Base-by-base conservation (phyloP, 2,797 vertebrate genomes). In the Hybognathus amarus region DNA sequence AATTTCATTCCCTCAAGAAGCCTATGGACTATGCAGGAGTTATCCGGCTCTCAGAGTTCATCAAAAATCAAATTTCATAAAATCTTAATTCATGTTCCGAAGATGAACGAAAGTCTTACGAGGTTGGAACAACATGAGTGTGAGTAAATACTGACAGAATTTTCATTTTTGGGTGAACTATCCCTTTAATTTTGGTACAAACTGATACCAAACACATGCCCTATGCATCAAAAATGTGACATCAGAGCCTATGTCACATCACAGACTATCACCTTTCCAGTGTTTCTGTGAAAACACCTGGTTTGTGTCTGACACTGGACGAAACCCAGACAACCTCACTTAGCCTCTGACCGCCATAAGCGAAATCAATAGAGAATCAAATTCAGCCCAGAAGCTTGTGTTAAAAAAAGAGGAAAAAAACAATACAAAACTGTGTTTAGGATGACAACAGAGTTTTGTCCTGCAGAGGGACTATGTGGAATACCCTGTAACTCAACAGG, bases 291-390 rank as follows among this genome's bases (percentile, higher is more conserved):
- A 69, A 80, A 79, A 82, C 87, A 85, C 85, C 89, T 89, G 89
- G 79, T 89, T 88, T 88, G 61, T 85, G 83, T 90, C 88, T 79
- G 38, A 45, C 17, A 33, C 86, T 89, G 88, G 89, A 88, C 17
- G 18, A 68, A 24, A 69, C 79, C 89, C 90, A 89, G 71, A 45
- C 70, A 86, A 63, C 83, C 78, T 86, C 80, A 85, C 84, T 89
- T 87, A 82, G 89, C 79, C 85, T 80, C 77, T 75, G 85, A 88
- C 84, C 80, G 56, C 36, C 85, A 80, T 87, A 88, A 88, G 89
- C 91, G 81, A 87, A 89, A 90, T 87, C 85, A 89, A 74, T 88
- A 85, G 84, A 86, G 77, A 87, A 87, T 50, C 30, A 87, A 89
- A 88, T 87, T 66, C 77, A 84, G 83, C 59, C 85, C 88, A 91